These are phyloP conservation scores for Coranthus polyacanthus DNA, from an alignment of 2,797 vertebrate genomes.

Conservation along the genomic window DNA sequence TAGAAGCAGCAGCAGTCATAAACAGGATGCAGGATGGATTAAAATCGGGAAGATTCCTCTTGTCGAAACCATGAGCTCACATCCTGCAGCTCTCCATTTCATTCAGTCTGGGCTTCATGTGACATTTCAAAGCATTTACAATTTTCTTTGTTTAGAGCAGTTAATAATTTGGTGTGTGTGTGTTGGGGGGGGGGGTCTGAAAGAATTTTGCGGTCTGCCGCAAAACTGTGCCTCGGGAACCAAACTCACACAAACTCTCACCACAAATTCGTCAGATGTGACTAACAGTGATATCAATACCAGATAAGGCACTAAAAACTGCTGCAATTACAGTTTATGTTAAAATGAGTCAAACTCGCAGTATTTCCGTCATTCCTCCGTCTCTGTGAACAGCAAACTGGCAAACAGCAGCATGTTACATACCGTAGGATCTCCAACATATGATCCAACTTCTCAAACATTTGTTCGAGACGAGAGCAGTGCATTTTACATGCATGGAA, in stretches of 20 bases:
- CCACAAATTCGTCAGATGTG: conserved; percentile 63
- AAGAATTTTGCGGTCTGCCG: conserved; percentile 61
- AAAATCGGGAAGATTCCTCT: neutral
- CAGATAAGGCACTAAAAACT: conserved; percentile 52
- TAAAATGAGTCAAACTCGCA: conserved; percentile 19
- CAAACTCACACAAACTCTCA: conserved; percentile 47
- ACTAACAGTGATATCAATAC: conserved; percentile 57
- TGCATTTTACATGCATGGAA: conserved; percentile 57
- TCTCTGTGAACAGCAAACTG: neutral
- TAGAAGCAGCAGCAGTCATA: neutral
- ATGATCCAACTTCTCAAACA: conserved; percentile 50
- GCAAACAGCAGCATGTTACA: conserved; percentile 38
- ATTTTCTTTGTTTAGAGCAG: conserved; percentile 37
- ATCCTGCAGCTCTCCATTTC: conserved; percentile 7
- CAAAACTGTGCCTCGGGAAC: conserved; percentile 47
- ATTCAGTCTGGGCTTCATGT: conserved; percentile 13
- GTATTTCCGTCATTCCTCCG: conserved; percentile 36
- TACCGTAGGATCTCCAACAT: conserved; percentile 17
- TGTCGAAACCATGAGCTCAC: neutral
- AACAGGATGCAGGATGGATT: conserved; percentile 3
- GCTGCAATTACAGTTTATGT: conserved; percentile 38
- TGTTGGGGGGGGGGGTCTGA: neutral
- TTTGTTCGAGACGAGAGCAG: conserved; percentile 49
- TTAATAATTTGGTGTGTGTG: conserved; percentile 46
- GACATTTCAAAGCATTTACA: conserved; percentile 36